Conservation (phyloP, 1,140 invertebrate genomes). For the Lepidurus apus region DNA sequence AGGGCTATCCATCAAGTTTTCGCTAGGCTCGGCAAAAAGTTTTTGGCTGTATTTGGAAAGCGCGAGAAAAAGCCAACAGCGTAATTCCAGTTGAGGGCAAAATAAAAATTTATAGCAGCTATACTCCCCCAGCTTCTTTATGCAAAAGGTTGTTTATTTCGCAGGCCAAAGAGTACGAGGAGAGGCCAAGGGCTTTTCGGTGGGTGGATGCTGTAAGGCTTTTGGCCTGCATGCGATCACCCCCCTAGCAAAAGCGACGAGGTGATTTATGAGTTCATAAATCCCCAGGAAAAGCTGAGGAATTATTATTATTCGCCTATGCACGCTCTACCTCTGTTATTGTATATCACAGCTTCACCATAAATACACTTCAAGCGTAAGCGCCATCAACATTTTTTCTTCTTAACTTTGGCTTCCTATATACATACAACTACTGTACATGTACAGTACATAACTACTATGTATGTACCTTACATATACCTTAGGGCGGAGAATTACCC, state of each 20-base stretch:
- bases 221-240: background rate
- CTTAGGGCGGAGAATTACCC: too few species aligned
- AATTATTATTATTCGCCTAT: slow-evolving; percentile 22
- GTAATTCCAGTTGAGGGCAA: background rate
- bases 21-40: background rate
- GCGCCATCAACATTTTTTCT: slow-evolving; percentile 2
- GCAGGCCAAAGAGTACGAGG: background rate
- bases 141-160: slow-evolving; percentile 19
- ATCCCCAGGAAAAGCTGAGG: slow-evolving; percentile 11
- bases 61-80: background rate
- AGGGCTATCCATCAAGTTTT: background rate
- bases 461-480: too few species aligned
- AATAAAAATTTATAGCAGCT: slow-evolving; percentile 16
- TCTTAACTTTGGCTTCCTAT: too few species aligned
- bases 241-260: background rate
- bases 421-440: too few species aligned
- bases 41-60: background rate
- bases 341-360: slow-evolving; percentile 21
- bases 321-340: slow-evolving; percentile 14
- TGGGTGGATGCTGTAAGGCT: background rate
- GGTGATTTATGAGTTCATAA: slow-evolving; percentile 22
- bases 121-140: background rate
- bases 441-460: too few species aligned
- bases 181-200: background rate
- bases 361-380: slow-evolving; percentile 6